Base-by-base conservation (phyloP, 2,888 invertebrate species). In the Eupsilia transversa region DNA sequence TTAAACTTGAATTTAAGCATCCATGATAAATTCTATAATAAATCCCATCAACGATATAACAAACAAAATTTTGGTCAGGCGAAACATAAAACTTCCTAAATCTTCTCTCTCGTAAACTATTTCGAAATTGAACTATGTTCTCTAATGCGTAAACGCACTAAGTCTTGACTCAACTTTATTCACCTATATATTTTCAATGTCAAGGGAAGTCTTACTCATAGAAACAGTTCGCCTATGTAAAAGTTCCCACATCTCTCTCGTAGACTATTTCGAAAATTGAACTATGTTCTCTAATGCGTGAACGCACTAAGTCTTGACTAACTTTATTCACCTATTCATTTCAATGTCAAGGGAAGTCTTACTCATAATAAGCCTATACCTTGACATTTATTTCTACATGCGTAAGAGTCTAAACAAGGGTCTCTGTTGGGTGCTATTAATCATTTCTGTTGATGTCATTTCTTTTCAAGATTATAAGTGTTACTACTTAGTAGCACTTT, bases 121-220 rank as follows among this genome's bases (percentile, higher is more conserved):
- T 71, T 12, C 6, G 0, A 41, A 70, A 71, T 71, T 52, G 35
- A 17, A 30, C 30, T 38, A 70, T 38, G 27, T 68, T 49, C 49
- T 10, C 0, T 33, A 33, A 71, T 46, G 38, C 38, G 46, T 38
- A 46, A 49, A n/a, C 43, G 35, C 35, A 30, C n/a, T 7, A 41
- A 14, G 6, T 9, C 46, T 54, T 80, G 33, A 49, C 17, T 35
- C 12, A 78, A 67, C 46, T 54, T 61, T 30, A 57, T 17, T 33
- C 20, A 63, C 9, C 30, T 78, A 54, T 74, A 52, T 20, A 38
- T 46, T 63, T 57, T 67, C 77, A 86, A 86, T 77, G 74, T 73
- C 84, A 86, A 70, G 69, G 86, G 59, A 52, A 71, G 74, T 73
- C 70, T 83, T 86, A 79, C 73, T 79, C 83, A 86, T 83, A 72